These are phyloP conservation scores for Psittacula derbiana DNA, from an alignment of 2,797 vertebrate species.

Conservation along the genomic window DNA sequence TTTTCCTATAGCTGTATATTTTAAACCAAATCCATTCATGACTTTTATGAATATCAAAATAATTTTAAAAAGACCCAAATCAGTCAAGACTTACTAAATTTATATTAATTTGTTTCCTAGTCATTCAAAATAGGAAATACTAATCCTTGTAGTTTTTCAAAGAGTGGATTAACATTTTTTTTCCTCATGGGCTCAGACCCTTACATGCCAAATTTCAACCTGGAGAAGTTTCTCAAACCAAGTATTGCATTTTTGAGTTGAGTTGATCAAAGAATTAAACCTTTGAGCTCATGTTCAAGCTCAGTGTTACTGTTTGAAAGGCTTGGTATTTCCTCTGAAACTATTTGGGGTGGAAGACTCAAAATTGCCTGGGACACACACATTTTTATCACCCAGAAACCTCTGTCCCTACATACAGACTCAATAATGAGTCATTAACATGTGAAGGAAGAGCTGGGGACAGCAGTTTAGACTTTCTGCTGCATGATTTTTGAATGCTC, in stretches of 20 bases:
- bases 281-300: not conserved
- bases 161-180: not conserved
- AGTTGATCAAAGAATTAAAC: conserved; percentile 21
- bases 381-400: not conserved
- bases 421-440: not conserved
- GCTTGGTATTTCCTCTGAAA: not conserved
- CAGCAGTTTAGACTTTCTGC: not conserved
- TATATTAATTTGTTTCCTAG: not conserved
- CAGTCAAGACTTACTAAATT: not conserved
- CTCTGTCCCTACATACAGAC: not conserved
- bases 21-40: not conserved
- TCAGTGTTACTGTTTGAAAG: not conserved
- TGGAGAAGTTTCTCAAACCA: conserved; percentile 21
- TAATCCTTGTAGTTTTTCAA: not conserved
- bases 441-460: not conserved
- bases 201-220: conserved; percentile 9
- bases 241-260: not conserved
- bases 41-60: not conserved
- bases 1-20: not conserved
- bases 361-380: not conserved
- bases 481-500: not conserved
- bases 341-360: not conserved
- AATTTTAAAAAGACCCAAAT: not conserved
- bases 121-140: conserved; percentile 29
- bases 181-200: conserved; percentile 33